Evolutionary conservation across 2,113 vertebrate species (phyloP).

Genomic region (Antigone vipio): DNA sequence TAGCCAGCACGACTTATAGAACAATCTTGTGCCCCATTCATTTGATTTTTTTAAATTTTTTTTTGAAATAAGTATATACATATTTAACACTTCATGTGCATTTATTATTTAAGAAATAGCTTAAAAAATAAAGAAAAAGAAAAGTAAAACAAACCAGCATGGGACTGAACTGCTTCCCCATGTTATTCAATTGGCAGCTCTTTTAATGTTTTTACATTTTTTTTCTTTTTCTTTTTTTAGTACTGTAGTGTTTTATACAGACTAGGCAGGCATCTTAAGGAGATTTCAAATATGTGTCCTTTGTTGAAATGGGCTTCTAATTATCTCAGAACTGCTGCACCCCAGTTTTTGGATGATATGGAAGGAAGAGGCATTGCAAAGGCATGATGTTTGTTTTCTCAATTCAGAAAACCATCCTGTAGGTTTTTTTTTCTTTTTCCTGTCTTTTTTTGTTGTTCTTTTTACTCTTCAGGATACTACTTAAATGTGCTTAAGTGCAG

Average conservation of each 20-base stretch:
- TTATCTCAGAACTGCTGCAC: constrained; percentile 66
- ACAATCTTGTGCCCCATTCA: constrained; percentile 95
- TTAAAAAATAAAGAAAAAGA: constrained; percentile 74
- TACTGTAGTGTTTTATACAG: constrained; percentile 59
- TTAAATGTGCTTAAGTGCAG: neutral
- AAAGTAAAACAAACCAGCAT: constrained; percentile 70
- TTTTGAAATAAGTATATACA: constrained; percentile 85
- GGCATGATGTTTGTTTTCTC: neutral
- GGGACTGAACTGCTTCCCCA: constrained; percentile 70
- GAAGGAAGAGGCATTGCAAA: constrained; percentile 31
- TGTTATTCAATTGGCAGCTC: constrained; percentile 74
- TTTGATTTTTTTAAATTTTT: constrained; percentile 74
- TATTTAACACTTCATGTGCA: constrained; percentile 93
- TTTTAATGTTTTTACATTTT: constrained; percentile 34
- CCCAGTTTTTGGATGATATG: constrained; percentile 36
- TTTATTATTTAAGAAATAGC: constrained; percentile 86
- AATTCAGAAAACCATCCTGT: neutral
- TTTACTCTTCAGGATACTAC: neutral
- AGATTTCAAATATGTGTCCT: constrained; percentile 65
- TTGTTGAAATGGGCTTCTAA: constrained; percentile 79
- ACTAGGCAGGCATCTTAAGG: constrained; percentile 59
- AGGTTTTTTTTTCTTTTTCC: neutral
- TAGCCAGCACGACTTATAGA: constrained; percentile 91
- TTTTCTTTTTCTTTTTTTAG: constrained; percentile 55
- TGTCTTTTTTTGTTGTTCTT: neutral